Base-by-base conservation (phyloP, 2,113 vertebrate species). In the Mormyrus lacerda region DNA sequence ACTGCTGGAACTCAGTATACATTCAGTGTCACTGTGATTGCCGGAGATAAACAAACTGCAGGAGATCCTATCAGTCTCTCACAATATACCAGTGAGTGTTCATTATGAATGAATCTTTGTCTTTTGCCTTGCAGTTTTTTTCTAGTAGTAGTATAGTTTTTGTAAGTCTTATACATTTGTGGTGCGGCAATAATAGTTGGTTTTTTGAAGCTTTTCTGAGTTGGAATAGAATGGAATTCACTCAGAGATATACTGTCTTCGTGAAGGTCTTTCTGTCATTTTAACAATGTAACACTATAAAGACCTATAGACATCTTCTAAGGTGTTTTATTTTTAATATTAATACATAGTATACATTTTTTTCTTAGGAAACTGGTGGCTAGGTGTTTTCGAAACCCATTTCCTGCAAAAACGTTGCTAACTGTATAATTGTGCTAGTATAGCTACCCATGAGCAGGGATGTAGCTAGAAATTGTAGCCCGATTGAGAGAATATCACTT, bases 51-150 rank as follows among this genome's bases (percentile, higher is more conserved):
- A 65, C 2, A 17, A 2, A 91, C 42, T 0, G 8, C 91, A 87
- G 93, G 92, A 5, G 1, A 76, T 85, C 0, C 42, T 2, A 1
- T 0, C 0, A 93, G 90, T 91, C 91, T 8, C 47, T 79, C 27
- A 45, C 91, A 91, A 89, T 94, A 94, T 88, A 94, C 94, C 0
- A 73, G 94, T 94, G 91, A 91, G 94, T 88, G 17, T 69, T 48
- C 27, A 13, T 27, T 13, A 51, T 15, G 15, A 51, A 51, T 17
- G 50, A 51, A 51, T 0, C 50, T 51, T 21, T 53, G 4, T 6
- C 4, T 53, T 19, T 5, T 19, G 4, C 51, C 6, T 4, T 53
- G 3, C 4, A 53, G 1, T 19, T 53, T 3, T 53, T 3, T 53
- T 4, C 61, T 88, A 3, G 53, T 17, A 1, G 51, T 17, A 1